These are phyloP conservation scores for Erpobdella octoculata DNA, from an alignment of 2,888 invertebrate genomes.

Conservation along the genomic window DNA sequence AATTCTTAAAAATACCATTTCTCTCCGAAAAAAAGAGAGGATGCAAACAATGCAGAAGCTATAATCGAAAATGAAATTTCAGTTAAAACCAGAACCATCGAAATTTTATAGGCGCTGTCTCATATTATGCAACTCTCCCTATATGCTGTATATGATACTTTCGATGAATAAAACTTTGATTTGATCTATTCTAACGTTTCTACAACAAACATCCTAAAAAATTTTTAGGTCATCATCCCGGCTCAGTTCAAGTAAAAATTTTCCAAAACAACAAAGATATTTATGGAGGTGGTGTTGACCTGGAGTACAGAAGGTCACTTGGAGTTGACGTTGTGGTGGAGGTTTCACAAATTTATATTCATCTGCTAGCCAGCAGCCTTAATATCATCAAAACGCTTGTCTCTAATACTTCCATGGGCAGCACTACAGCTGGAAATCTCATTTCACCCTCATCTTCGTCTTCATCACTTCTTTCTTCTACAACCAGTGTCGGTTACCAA, in stretches of 20 bases:
- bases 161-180: too few relatives aligned
- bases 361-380: constrained; percentile 5
- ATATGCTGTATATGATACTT: too few relatives aligned
- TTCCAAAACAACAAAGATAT: neutral
- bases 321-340: constrained; percentile 16
- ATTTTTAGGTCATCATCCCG: neutral
- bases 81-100: too few relatives aligned
- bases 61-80: too few relatives aligned
- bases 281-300: neutral
- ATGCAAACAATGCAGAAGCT: too few relatives aligned
- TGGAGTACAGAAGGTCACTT: neutral
- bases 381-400: constrained; percentile 11
- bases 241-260: neutral
- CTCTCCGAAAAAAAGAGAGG: too few relatives aligned
- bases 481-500: neutral
- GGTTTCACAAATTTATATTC: constrained; percentile 24
- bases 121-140: too few relatives aligned
- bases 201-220: too few relatives aligned
- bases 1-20: too few relatives aligned
- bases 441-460: too few relatives aligned
- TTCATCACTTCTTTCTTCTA: neutral
- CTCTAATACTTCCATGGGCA: neutral
- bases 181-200: too few relatives aligned
- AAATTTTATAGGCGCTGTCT: too few relatives aligned
- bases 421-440: neutral